Evolutionary conservation across 2,113 vertebrate genomes (phyloP).

Genomic region (Vicugna pacos): DNA sequence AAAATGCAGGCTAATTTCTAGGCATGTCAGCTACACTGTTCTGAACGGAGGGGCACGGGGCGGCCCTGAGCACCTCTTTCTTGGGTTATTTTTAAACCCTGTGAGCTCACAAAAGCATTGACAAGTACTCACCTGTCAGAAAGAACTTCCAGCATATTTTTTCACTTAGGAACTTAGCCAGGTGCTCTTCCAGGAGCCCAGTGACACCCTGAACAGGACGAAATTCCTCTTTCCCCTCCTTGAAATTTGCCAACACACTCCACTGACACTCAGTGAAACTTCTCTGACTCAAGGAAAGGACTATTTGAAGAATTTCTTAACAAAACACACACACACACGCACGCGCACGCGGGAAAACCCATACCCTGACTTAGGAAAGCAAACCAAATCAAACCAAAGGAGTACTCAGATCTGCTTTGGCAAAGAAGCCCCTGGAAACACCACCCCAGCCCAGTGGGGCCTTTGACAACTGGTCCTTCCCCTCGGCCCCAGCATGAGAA

Average conservation of each 20-base stretch:
- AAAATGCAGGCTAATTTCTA: slow-evolving; percentile 42
- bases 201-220: not conserved
- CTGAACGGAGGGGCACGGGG: not conserved
- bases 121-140: slow-evolving; percentile 25
- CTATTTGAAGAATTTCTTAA: slow-evolving; percentile 62
- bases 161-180: not conserved
- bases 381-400: not conserved
- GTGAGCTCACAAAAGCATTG: slow-evolving; percentile 5
- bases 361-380: slow-evolving; percentile 6
- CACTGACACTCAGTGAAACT: not conserved
- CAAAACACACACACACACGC: not conserved
- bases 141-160: slow-evolving; percentile 23
- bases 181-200: not conserved
- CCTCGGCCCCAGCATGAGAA: not conserved
- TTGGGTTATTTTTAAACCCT: slow-evolving; percentile 9
- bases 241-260: slow-evolving; percentile 5
- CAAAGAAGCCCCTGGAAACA: not conserved
- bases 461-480: not conserved
- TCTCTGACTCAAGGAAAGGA: slow-evolving; percentile 26
- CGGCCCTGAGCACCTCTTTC: not conserved
- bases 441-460: not conserved
- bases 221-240: not conserved
- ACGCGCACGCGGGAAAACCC: not conserved
- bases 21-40: not conserved
- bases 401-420: not conserved